Percentiles rank a stretch among this genome's conserved stretches.
phyloP scores from a whole-genome alignment of 2,888 invertebrate species.

The Acanthoscelides obtectus region DNA sequence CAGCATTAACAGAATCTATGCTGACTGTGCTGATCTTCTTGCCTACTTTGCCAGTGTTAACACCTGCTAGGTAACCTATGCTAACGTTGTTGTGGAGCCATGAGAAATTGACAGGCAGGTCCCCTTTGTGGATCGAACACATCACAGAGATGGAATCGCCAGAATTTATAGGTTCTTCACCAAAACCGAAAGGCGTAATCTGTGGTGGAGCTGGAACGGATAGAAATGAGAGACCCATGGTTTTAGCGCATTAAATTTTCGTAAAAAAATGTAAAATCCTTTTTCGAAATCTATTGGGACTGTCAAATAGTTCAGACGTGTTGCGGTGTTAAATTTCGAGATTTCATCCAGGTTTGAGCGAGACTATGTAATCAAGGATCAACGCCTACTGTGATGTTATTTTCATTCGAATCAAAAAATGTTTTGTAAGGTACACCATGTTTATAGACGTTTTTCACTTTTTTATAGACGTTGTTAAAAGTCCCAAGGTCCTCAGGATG shows the following conservation, averaged over 20 bases:
- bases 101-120: conserved; percentile 68
- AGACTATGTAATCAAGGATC: no score
- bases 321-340: no score
- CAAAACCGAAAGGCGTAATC: conserved; percentile 65
- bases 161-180: conserved; percentile 71
- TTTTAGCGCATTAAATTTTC: background rate
- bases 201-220: conserved; percentile 59
- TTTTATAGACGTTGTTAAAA: no score
- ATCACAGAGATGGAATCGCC: conserved; percentile 71
- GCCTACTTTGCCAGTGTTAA: conserved; percentile 42
- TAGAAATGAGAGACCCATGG: no score
- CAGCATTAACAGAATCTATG: conserved; percentile 50
- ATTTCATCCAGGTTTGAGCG: no score
- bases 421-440: no score
- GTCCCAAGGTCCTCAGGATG: no score
- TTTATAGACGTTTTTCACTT: no score
- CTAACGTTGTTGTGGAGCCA: conserved; percentile 66
- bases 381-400: no score
- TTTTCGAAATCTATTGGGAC: no score
- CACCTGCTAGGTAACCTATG: conserved; percentile 37
- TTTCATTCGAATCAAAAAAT: no score
- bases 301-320: no score
- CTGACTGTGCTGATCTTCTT: conserved; percentile 51
- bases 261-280: background rate
- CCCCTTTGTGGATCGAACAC: conserved; percentile 75